Evolutionary conservation across 2,113 vertebrate species (phyloP), one percentile per base, ranked within the genome.

Genomic region (Psophia crepitans): DNA sequence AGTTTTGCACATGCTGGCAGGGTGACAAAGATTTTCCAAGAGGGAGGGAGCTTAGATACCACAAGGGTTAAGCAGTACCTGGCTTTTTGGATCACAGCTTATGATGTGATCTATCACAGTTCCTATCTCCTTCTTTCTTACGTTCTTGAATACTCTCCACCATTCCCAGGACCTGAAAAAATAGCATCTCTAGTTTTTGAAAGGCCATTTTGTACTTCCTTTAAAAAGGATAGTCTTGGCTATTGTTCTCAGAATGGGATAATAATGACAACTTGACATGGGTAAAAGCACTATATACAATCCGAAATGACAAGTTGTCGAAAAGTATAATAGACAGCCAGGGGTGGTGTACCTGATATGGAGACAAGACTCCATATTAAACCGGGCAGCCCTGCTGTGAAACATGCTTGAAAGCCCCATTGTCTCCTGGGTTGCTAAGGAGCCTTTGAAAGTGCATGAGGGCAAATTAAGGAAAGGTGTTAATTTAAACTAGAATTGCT

Each of bases 261-360:
- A 79, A 89, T 75, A 85, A 76, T 81, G 93, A 86, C 76, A 93
- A 56, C 48, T 81, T 78, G 92, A 90, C 41, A 32, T 44, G 24
- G 8, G 2, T 30, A 78, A 89, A 95, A 89, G 80, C 57, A 65
- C 48, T 81, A 63, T 33, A 54, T 64, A 35, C 65, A 93, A 87
- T 93, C 60, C 76, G 84, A 95, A 92, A 89, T 87, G 53, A 78
- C 79, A 93, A 93, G 56, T 33, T 87, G 90, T 92, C 68, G 19
- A 58, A 88, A 96, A 95, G 48, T 64, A 24, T 87, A 94, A 96
- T 82, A 77, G 79, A 41, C 73, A 89, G 64, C 43, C n/a, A 77
- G 53, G 22, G 18, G 35, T 75, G 39, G 24, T 77, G 12, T 73
- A 71, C 58, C 90, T 93, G 69, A 89, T 35, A 26, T 81, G 65